Percentiles rank a stretch among this genome's conserved stretches.
Evolutionary conservation across 2,888 invertebrate genomes (phyloP).

Genomic region (Leptinotarsa tumamoca): DNA sequence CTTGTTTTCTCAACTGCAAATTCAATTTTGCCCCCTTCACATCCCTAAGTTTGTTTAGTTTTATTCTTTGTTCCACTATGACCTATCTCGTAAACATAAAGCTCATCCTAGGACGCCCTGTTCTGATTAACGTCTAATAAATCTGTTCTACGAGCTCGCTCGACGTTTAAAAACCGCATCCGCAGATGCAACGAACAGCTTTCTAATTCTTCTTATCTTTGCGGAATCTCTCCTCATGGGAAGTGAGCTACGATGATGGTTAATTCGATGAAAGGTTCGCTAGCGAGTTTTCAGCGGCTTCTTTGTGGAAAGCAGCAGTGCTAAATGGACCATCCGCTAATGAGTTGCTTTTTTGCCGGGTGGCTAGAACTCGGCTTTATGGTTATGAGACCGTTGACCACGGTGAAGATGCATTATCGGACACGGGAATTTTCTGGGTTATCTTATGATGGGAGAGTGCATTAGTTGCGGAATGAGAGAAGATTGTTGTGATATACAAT

Average conservation of each 20-base stretch:
- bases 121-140: background rate
- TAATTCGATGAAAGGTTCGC: slow-evolving; percentile 12
- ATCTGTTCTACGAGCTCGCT: background rate
- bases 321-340: slow-evolving; percentile 12
- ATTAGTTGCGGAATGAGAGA: too few relatives aligned
- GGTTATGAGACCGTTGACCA: slow-evolving; percentile 14
- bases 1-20: too few relatives aligned
- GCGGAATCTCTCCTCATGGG: slow-evolving; percentile 7
- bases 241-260: slow-evolving; percentile 19
- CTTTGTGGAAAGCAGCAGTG: slow-evolving; percentile 2
- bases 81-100: background rate
- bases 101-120: background rate
- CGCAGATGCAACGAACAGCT: background rate
- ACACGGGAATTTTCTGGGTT: background rate
- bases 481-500: too few relatives aligned
- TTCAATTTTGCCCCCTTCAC: too few relatives aligned
- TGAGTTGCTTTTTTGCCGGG: slow-evolving; percentile 6
- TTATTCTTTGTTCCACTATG: too few relatives aligned
- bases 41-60: too few relatives aligned
- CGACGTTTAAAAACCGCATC: background rate
- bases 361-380: background rate
- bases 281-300: background rate
- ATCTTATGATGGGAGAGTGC: background rate
- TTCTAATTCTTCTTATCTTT: slow-evolving; percentile 8
- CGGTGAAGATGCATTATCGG: background rate